Evolutionary conservation across 2,888 invertebrate species (phyloP).

Genomic region (Tethea ocularis): DNA sequence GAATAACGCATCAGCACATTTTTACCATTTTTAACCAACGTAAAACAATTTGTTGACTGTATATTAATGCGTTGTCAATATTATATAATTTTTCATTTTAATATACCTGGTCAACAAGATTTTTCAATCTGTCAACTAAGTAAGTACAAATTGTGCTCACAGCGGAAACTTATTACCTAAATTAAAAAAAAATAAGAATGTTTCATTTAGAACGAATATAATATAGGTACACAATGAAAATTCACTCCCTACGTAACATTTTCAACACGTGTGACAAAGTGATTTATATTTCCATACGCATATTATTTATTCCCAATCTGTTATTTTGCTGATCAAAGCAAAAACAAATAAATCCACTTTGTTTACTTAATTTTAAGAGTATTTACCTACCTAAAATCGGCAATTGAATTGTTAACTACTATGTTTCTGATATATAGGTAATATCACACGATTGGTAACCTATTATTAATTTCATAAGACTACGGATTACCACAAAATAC

Average conservation of each 20-base stretch:
- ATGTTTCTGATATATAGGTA: neutral
- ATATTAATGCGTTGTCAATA: too few species aligned
- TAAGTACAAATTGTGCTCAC: too few species aligned
- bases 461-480: neutral
- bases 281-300: conserved; percentile 58
- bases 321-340: conserved; percentile 37
- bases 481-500: too few species aligned
- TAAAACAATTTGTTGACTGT: too few species aligned
- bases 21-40: too few species aligned
- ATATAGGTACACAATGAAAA: conserved; percentile 32
- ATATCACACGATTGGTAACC: neutral
- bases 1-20: too few species aligned
- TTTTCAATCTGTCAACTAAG: too few species aligned
- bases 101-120: too few species aligned
- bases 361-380: neutral
- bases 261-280: conserved; percentile 57
- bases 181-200: too few species aligned
- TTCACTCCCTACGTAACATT: conserved; percentile 46
- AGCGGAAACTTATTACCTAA: too few species aligned
- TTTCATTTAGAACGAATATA: conserved; percentile 16
- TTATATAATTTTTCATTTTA: too few species aligned
- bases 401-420: neutral
- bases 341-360: neutral
- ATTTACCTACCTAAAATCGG: neutral
- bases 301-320: conserved; percentile 51